Conservation (phyloP, 2,113 vertebrate species). For the Lophura nycthemera region DNA sequence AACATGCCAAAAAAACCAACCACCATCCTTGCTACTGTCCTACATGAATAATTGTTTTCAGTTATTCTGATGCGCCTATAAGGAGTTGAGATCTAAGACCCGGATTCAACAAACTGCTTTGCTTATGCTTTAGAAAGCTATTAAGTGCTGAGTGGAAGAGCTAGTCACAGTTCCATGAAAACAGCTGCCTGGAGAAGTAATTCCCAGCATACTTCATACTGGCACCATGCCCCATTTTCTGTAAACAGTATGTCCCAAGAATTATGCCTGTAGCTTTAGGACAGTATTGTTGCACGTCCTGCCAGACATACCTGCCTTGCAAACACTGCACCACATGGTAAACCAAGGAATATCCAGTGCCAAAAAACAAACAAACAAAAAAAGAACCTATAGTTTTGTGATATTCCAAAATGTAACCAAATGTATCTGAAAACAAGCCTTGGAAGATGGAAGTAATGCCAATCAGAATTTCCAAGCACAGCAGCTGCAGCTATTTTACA, state of each 20-base stretch:
- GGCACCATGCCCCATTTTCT: neutral
- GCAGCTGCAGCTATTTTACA: neutral
- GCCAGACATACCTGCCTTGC: neutral
- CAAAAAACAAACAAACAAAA: neutral
- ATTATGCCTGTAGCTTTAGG: neutral
- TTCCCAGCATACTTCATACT: fast-evolving
- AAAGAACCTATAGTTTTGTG: no score
- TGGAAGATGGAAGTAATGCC: neutral
- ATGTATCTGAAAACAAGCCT: neutral
- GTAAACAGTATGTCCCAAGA: neutral
- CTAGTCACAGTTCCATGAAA: neutral
- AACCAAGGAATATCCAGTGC: neutral
- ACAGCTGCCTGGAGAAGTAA: neutral
- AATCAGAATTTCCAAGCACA: neutral
- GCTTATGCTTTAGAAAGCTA: neutral
- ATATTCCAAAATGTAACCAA: neutral
- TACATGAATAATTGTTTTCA: neutral
- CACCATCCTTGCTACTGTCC: neutral
- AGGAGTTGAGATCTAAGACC: neutral
- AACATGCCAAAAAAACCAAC: neutral
- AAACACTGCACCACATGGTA: neutral
- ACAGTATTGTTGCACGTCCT: neutral
- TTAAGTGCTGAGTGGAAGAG: neutral
- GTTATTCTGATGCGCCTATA: neutral
- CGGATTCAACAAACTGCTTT: neutral